A percentile compares a stretch with the other conserved stretches of the same genome.
Conservation (phyloP, 2,113 vertebrate species). For the Gallinago media region DNA sequence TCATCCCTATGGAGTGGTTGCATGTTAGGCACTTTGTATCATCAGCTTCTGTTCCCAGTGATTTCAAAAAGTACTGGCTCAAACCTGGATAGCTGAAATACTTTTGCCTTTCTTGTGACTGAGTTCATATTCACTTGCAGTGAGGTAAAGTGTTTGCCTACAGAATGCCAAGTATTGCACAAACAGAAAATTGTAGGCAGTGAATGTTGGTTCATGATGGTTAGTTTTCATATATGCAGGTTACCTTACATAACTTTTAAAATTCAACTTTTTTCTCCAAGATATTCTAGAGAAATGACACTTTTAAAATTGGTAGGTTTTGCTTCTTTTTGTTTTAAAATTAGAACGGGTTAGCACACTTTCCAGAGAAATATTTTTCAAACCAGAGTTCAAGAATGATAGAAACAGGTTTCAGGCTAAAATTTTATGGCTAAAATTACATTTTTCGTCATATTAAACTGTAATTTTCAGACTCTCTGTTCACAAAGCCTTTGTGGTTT, state of each 20-base stretch:
- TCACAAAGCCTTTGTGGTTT: neutral
- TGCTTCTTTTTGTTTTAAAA: neutral
- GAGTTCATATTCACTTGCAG: neutral
- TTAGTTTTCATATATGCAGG: neutral
- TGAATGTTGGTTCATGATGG: neutral
- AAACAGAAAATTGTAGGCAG: neutral
- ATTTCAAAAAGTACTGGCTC: neutral
- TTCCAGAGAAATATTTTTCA: neutral
- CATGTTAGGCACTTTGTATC: neutral
- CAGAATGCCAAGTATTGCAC: neutral
- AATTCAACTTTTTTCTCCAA: neutral
- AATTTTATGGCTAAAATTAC: neutral
- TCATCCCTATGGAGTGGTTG: fast-evolving
- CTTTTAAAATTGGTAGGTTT: neutral
- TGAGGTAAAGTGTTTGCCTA: neutral
- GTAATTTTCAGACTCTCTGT: neutral
- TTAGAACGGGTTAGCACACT: neutral
- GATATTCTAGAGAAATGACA: neutral
- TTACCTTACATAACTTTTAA: neutral
- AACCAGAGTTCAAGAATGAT: neutral
- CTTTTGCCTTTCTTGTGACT: neutral
- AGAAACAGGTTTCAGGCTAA: neutral
- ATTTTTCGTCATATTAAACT: neutral
- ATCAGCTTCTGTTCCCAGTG: neutral
- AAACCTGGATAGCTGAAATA: neutral